Conservation (phyloP, 2,797 vertebrate genomes). For the Tenualosa thibaudeaui region DNA sequence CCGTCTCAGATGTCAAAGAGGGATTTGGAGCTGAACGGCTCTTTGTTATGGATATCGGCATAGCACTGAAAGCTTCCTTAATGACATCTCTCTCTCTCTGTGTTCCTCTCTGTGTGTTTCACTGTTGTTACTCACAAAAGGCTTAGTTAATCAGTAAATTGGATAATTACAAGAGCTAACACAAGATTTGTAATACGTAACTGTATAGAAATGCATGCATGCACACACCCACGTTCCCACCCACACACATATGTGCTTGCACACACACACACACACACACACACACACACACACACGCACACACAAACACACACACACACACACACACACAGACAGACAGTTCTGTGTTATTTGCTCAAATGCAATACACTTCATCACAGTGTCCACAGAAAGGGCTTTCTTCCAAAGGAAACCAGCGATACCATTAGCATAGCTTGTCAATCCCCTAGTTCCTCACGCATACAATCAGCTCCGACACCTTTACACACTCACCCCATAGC, state of each 20-base stretch:
- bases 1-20: slow-evolving; percentile 62
- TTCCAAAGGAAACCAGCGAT: background rate
- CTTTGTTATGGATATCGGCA: slow-evolving; percentile 37
- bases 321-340: background rate
- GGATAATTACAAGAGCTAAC: slow-evolving; percentile 9
- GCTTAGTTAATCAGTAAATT: slow-evolving; percentile 7
- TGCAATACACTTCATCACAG: background rate
- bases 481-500: background rate
- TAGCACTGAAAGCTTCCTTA: slow-evolving; percentile 23
- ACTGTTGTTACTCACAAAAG: background rate
- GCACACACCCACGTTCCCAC: background rate
- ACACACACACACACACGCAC: background rate
- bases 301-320: background rate
- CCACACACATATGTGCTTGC: background rate
- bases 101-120: background rate
- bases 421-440: background rate
- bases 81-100: background rate
- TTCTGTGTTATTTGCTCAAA: too few relatives aligned
- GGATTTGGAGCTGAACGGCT: slow-evolving; percentile 27
- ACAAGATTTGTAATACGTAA: slow-evolving; percentile 40
- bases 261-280: slow-evolving; percentile 19
- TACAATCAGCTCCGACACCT: background rate
- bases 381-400: background rate
- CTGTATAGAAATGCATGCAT: slow-evolving; percentile 21
- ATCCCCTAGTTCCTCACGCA: background rate